phyloP scores from a whole-genome alignment of 2,797 vertebrate genomes.

The Discoglossus pictus region DNA sequence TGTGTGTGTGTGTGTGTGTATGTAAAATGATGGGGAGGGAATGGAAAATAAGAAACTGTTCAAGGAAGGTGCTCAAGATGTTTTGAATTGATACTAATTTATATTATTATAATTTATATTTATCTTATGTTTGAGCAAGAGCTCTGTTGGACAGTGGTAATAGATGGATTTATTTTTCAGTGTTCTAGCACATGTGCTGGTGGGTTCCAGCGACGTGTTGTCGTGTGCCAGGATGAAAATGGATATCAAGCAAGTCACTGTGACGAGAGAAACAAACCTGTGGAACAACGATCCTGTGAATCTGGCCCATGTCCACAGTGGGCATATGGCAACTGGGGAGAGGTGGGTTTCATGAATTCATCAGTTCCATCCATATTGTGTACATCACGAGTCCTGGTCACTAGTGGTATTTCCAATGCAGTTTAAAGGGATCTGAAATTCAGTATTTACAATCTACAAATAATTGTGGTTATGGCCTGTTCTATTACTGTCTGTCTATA shows the following conservation, averaged over 20 bases:
- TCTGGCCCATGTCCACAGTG: conserved; percentile 95
- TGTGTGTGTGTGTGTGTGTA: no score
- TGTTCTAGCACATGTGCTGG: conserved; percentile 97
- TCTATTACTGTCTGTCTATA: no score
- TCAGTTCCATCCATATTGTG: not conserved
- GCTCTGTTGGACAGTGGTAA: no score
- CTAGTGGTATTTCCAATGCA: no score
- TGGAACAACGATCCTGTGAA: conserved; percentile 90
- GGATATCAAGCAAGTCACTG: conserved; percentile 89
- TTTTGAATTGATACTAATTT: not conserved
- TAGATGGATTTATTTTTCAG: conserved; percentile 67
- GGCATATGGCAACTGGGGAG: conserved; percentile 93
- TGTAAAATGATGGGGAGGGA: no score
- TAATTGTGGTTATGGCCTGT: no score
- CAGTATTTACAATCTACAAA: no score
- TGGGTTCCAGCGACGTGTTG: conserved; percentile 94
- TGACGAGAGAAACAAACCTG: conserved; percentile 84
- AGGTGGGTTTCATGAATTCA: conserved; percentile 82
- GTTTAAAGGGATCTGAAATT: no score
- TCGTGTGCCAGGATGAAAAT: conserved; percentile 97
- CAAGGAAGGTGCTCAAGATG: no score
- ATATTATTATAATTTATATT: no score
- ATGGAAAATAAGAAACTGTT: no score
- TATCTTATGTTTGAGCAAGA: no score
- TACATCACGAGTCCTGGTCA: not conserved